Evolutionary conservation across 2,888 invertebrate genomes (phyloP), one percentile per base, ranked within the genome.

Genomic region (Scaptomyza parva): DNA sequence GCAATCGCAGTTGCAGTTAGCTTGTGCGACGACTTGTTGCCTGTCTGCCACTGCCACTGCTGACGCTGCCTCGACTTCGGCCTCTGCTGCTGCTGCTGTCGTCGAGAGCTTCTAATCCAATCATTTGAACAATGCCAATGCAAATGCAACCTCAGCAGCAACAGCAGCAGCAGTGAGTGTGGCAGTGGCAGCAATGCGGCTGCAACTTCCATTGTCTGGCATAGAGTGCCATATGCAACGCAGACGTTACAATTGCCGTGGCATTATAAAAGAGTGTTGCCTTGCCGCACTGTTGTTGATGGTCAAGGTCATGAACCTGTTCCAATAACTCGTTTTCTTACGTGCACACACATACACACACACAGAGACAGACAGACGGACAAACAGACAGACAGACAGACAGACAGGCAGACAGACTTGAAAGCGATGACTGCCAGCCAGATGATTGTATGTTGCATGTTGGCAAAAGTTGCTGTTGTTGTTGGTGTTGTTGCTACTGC

Each of bases 261-360:
- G 71, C 72, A 69, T 76, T 73, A 75, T 66, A 75, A 70, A 75
- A 70, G 37, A 37, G 74, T 66, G 65, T 61, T 76, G 76, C 76
- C 66, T 76, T 72, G 72, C 68, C 75, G 62, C 63, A 64, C 68
- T 72, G 81, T 80, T 77, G 86, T 84, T 84, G 89, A 89, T 89
- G 89, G 89, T 89, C 89, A 89, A 89, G 89, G 89, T 89, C 89
- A 89, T 89, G 89, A 89, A 89, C 89, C 89, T 89, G 89, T 89
- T 89, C 82, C 88, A 86, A 88, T 88, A 88, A 88, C 87, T 89
- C 75, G 87, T 88, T 88, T 74, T 86, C 79, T 88, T 83, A 88
- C 80, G 84, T 88, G 88, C 88, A 57, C 48, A 45, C 43, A 57
- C 14, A 39, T 40, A 58, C 39, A 30, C 39, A 58, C 33, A 20